These are phyloP conservation scores for Sceliomorpha sp. DNA, from an alignment of 2,888 invertebrate species.

Conservation along the genomic window DNA sequence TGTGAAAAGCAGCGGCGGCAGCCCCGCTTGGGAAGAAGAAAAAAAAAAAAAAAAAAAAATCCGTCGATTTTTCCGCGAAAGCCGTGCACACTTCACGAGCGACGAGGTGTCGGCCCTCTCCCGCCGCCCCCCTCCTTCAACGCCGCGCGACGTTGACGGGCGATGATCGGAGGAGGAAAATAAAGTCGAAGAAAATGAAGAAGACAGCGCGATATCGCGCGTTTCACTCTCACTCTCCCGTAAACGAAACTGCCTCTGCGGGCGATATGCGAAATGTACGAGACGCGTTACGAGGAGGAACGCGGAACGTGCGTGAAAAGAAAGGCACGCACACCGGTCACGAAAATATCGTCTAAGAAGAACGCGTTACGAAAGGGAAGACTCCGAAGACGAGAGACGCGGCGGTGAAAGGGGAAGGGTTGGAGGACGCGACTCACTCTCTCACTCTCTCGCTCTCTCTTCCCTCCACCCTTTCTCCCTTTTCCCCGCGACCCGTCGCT, in stretches of 20 bases:
- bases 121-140: too few relatives aligned
- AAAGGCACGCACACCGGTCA: slow-evolving; percentile 20
- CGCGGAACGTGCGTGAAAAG: too few relatives aligned
- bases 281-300: slow-evolving; percentile 7
- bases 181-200: slow-evolving; percentile 5
- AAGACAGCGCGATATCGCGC: slow-evolving; percentile 2
- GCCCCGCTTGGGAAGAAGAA: too few relatives aligned
- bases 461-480: slow-evolving; percentile 16
- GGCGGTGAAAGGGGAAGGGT: slow-evolving; percentile 25
- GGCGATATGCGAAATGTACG: background rate
- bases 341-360: slow-evolving; percentile 15
- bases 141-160: background rate
- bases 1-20: background rate
- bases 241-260: too few relatives aligned
- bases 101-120: too few relatives aligned
- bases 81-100: background rate
- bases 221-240: background rate
- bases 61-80: background rate
- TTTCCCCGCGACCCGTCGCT: background rate
- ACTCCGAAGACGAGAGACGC: slow-evolving; percentile 7
- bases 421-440: slow-evolving; percentile 43
- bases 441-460: slow-evolving; percentile 17
- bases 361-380: slow-evolving; percentile 7
- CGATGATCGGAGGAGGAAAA: background rate
- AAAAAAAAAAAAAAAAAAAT: too few relatives aligned